Evolutionary conservation across 2,797 vertebrate genomes (phyloP).

Genomic region (Choloepus didactylus): DNA sequence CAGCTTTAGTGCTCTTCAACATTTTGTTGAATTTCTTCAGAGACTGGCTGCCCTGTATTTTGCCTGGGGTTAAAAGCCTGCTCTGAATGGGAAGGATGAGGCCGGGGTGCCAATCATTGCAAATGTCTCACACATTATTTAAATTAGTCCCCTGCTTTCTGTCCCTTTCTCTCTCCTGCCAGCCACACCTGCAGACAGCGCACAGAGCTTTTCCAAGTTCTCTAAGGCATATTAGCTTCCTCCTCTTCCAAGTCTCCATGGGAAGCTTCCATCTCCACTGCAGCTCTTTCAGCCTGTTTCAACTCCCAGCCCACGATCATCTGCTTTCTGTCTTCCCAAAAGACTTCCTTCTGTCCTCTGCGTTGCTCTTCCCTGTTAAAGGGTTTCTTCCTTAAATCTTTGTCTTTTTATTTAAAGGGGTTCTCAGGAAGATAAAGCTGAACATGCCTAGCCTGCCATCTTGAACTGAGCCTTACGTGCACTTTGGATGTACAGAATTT

Average conservation of each 20-base stretch:
- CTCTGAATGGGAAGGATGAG: not conserved
- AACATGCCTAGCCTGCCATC: not conserved
- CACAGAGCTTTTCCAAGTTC: not conserved
- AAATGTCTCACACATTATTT: not conserved
- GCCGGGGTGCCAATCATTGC: not conserved
- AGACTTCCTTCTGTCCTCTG: not conserved
- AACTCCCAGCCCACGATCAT: not conserved
- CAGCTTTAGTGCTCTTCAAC: too few relatives aligned
- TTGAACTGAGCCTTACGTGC: not conserved
- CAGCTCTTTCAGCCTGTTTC: not conserved
- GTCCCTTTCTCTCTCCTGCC: not conserved
- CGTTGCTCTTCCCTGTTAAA: not conserved
- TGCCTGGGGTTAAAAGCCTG: not conserved
- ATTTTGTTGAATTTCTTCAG: not conserved
- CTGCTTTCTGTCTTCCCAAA: not conserved
- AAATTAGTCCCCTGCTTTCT: not conserved
- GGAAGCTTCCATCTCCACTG: not conserved
- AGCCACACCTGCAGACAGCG: not conserved
- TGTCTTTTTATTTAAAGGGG: not conserved
- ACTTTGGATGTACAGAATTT: not conserved
- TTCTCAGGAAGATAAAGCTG: conserved; percentile 1
- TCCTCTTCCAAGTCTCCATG: not conserved
- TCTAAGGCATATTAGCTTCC: not conserved
- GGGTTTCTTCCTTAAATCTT: not conserved
- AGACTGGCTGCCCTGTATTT: not conserved